Conservation (phyloP, 2,113 vertebrate species). For the Lathamus discolor region DNA sequence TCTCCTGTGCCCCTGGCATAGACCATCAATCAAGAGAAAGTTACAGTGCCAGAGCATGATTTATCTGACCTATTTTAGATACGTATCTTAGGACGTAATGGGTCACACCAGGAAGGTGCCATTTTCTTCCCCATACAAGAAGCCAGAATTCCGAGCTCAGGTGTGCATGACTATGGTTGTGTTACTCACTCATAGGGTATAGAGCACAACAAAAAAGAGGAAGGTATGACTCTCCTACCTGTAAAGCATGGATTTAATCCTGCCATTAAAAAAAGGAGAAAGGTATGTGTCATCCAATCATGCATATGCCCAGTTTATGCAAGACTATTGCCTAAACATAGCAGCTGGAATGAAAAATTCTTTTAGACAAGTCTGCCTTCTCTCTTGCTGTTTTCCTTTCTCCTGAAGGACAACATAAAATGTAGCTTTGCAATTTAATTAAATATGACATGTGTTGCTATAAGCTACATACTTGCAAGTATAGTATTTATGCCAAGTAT, state of each 20-base stretch:
- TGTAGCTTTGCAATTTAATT: constrained; percentile 38
- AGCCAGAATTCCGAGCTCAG: neutral
- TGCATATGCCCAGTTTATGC: neutral
- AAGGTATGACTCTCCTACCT: neutral
- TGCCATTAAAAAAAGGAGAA: neutral
- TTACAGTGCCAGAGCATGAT: neutral
- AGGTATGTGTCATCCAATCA: rapidly evolving
- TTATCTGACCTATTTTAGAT: neutral
- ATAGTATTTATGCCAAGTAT: constrained; percentile 63
- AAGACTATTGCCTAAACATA: neutral
- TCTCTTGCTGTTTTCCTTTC: neutral
- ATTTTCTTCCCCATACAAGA: neutral
- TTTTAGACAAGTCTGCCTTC: constrained; percentile 37
- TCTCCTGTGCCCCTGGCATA: neutral
- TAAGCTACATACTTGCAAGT: constrained; percentile 53
- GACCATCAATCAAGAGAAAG: neutral
- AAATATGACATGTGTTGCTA: constrained; percentile 57
- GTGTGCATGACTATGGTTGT: neutral
- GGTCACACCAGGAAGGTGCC: neutral
- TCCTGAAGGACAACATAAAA: constrained; percentile 59
- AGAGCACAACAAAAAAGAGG: neutral
- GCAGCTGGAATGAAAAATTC: neutral
- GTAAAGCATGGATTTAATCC: neutral
- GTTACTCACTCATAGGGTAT: neutral
- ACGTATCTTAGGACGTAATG: neutral